Evolutionary conservation across 2,888 invertebrate genomes (phyloP).

Genomic region (Cryptus viduatorius): DNA sequence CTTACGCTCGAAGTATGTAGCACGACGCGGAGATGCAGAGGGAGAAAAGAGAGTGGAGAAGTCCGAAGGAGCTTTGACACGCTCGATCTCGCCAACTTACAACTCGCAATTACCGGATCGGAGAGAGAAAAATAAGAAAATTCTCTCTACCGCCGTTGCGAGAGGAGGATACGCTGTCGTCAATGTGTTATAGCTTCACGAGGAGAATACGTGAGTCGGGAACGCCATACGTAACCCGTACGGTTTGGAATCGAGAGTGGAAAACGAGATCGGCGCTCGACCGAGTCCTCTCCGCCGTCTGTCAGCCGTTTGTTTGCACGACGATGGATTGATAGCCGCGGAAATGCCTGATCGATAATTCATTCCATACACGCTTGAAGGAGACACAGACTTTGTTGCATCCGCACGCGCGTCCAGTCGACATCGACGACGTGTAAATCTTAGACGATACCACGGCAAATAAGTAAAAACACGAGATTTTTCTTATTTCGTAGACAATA

Average conservation of each 20-base stretch:
- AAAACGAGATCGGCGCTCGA: conserved; percentile 35
- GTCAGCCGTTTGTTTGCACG: conserved; percentile 32
- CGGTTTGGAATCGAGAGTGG: conserved; percentile 42
- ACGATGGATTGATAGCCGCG: conserved; percentile 60
- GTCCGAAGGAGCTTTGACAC: conserved; percentile 52
- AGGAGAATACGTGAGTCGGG: conserved; percentile 31
- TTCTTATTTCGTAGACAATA: background rate
- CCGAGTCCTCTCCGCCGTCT: conserved; percentile 41
- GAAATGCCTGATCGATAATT: conserved; percentile 65
- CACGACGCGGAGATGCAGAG: background rate
- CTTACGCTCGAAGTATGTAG: background rate
- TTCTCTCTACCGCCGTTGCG: conserved; percentile 5
- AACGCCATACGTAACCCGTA: conserved; percentile 1
- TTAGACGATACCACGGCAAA: background rate
- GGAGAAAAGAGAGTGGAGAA: background rate
- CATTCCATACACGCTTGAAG: conserved; percentile 40
- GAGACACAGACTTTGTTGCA: conserved; percentile 25
- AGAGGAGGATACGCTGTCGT: conserved; percentile 26
- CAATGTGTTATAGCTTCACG: conserved; percentile 16
- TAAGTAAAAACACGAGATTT: background rate
- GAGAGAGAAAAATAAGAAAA: conserved; percentile 47
- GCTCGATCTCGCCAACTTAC: conserved; percentile 56
- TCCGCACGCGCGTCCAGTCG: conserved; percentile 46
- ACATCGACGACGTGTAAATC: conserved; percentile 42
- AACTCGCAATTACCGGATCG: conserved; percentile 48